Evolutionary conservation across 2,113 vertebrate genomes (phyloP).

Genomic region (Columba livia): DNA sequence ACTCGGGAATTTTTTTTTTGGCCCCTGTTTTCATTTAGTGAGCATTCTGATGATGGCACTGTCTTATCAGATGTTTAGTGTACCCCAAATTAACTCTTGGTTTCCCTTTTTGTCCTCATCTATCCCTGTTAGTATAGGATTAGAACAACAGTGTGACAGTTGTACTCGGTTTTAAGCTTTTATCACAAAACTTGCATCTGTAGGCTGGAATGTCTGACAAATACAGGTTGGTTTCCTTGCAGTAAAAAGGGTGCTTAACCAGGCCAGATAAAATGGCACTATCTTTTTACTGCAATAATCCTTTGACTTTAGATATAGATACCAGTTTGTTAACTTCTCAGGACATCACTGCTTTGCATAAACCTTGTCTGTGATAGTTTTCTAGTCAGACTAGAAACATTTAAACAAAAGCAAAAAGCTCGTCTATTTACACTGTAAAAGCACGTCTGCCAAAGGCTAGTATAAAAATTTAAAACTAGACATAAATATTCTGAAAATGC

Average conservation of each 20-base stretch:
- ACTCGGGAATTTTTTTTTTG: background rate
- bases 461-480: background rate
- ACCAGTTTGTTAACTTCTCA: background rate
- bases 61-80: background rate
- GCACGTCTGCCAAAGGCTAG: background rate
- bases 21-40: background rate
- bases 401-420: background rate
- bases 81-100: background rate
- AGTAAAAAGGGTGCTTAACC: background rate
- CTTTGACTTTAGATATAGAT: background rate
- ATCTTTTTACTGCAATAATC: background rate
- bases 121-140: background rate
- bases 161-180: background rate
- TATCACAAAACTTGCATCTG: background rate
- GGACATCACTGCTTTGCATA: background rate
- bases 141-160: background rate
- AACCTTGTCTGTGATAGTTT: background rate
- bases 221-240: background rate
- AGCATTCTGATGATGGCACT: background rate
- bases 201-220: background rate
- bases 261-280: background rate
- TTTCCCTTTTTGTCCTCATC: background rate
- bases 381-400: background rate
- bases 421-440: background rate
- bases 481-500: background rate